Conservation (phyloP, 1,140 invertebrate genomes). For the Drosophila saltans region DNA sequence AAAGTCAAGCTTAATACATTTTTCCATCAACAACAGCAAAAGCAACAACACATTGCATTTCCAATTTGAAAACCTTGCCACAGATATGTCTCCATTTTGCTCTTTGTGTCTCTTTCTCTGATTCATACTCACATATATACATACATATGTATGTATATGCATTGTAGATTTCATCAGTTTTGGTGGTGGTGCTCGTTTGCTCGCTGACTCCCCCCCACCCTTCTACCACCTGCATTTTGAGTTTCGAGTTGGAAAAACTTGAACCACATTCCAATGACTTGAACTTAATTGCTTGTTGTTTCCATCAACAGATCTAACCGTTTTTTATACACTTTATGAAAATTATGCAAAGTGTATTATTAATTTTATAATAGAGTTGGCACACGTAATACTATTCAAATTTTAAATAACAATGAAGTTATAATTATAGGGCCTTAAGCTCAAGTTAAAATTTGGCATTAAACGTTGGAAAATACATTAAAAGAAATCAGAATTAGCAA, state of each 20-base stretch:
- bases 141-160: not conserved
- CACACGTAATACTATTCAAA: too few species aligned
- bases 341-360: conserved; percentile 54
- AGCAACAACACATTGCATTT: conserved; percentile 5
- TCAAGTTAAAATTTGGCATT: too few species aligned
- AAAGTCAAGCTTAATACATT: conserved; percentile 28
- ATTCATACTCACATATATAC: not conserved
- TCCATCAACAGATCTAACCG: not conserved
- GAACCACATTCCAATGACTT: conserved; percentile 65
- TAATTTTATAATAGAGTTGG: conserved; percentile 8
- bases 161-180: conserved; percentile 26
- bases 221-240: conserved; percentile 53
- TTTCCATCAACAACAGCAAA: not conserved
- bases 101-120: not conserved
- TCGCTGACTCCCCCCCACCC: not conserved
- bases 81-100: not conserved
- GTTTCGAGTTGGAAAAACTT: conserved; percentile 36
- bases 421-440: too few species aligned
- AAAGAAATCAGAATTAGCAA: too few species aligned
- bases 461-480: too few species aligned
- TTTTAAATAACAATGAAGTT: too few species aligned
- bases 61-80: conserved; percentile 3
- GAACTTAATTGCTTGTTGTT: conserved; percentile 60
- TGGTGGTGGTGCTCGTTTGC: conserved; percentile 20
- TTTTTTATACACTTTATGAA: conserved; percentile 30